Evolutionary conservation across 1,140 invertebrate species (phyloP).

Genomic region (Listronotus bonariensis): DNA sequence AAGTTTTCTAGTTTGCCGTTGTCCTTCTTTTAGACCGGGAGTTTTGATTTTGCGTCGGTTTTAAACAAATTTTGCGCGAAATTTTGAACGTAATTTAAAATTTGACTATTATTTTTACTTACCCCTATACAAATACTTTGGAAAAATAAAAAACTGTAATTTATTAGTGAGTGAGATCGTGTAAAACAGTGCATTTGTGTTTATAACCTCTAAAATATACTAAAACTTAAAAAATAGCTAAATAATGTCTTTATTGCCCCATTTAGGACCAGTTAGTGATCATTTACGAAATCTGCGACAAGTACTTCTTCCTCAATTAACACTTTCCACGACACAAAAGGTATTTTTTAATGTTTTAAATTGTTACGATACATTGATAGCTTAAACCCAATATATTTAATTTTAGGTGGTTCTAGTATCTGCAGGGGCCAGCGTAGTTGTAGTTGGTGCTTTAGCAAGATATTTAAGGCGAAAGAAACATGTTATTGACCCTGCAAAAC

Average conservation of each 20-base stretch:
- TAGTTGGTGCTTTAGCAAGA: constrained; percentile 65
- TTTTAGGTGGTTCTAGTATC: constrained; percentile 58
- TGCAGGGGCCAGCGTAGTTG: constrained; percentile 60
- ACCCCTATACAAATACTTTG: neutral
- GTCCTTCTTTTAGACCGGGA: constrained; percentile 39
- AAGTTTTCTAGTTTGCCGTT: constrained; percentile 29
- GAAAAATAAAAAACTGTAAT: neutral
- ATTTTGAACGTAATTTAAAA: neutral
- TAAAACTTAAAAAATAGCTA: constrained; percentile 19
- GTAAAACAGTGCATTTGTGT: constrained; percentile 7
- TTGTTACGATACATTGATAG: neutral
- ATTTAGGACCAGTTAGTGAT: constrained; percentile 46
- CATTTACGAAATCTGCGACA: constrained; percentile 46
- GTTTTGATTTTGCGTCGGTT: constrained; percentile 43
- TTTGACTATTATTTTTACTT: neutral
- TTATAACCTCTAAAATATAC: constrained; percentile 16
- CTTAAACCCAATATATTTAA: constrained; percentile 9
- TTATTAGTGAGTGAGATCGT: neutral
- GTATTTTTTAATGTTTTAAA: constrained; percentile 32
- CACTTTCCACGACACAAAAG: constrained; percentile 52
- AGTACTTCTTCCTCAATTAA: constrained; percentile 43
- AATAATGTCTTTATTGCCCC: constrained; percentile 51
- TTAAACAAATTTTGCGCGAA: constrained; percentile 10
- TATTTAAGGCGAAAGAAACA: constrained; percentile 64
- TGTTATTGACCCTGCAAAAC: constrained; percentile 58